Base-by-base conservation (phyloP, 2,797 vertebrate species). In the Lateolabrax maculatus region DNA sequence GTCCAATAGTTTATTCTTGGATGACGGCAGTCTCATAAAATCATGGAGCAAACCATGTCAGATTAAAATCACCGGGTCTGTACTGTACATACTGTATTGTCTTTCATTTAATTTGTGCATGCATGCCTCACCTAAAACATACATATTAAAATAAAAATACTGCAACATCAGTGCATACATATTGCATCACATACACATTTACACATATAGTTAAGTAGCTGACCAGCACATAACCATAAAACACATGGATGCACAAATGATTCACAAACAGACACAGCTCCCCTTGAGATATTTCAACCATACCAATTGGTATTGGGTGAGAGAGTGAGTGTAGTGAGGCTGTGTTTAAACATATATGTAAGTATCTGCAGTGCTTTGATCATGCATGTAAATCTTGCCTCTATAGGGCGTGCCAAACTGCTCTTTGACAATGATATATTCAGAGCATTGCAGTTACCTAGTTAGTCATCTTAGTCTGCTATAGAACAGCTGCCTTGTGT, bases 281-380 rank as follows among this genome's bases (percentile, higher is more conserved):
- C 43, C 18, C 19, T 21, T 43, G 11, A 5, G 0, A 46, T 15
- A 12, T 6, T 41, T 6, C 27, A 34, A 29, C 23, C n/a, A 31
- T 15, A 7, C 15, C 23, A 27, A 58, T n/a, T n/a, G 16, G 23
- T 46, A 18, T 1, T 12, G 7, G 2, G 16, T 8, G 18, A 39
- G 53, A 25, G 36, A 19, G 21, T 8, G 39, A 23, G 43, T 9
- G 51, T 19, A 64, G 36, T 0, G 4, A 31, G 18, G 6, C 12
- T 29, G 18, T 63, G 37, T 62, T 83, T 64, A 83, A 80, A 75
- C 77, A 86, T 86, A 70, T n/a, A 83, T 80, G 77, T 62, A 61
- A 64, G 55, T 43, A 63, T 80, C 69, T 53, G 74, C 72, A 53
- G 70, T 8, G 39, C 69, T 36, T 80, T 34, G 80, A 84, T 82